These are phyloP conservation scores for Drosophila kanapiae DNA, from an alignment of 1,140 invertebrate genomes.

Conservation along the genomic window DNA sequence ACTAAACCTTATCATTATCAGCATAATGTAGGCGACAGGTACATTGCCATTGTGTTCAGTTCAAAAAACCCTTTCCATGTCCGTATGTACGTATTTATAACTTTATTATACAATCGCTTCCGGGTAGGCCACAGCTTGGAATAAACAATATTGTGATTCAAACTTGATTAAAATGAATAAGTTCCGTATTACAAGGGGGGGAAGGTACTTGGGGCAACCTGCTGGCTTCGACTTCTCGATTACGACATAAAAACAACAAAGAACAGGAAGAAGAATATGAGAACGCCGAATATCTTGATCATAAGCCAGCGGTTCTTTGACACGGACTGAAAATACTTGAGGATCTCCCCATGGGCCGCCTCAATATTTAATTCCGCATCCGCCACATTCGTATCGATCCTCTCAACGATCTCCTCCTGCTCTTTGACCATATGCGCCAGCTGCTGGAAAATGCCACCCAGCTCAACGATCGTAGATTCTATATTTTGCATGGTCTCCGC, in stretches of 20 bases:
- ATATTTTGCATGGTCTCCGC: conserved; percentile 99
- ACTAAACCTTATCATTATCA: conserved; percentile 43
- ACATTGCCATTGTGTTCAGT: background rate
- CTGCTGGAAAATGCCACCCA: conserved; percentile 99
- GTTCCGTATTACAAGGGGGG: conserved; percentile 23
- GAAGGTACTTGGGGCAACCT: conserved; percentile 33
- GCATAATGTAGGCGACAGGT: conserved; percentile 19
- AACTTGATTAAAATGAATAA: conserved; percentile 45
- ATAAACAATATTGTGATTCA: conserved; percentile 45
- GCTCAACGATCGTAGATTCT: conserved; percentile 99
- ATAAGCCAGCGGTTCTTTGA: conserved; percentile 99
- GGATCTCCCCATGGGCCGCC: conserved; percentile 97
- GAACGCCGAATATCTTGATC: conserved; percentile 99
- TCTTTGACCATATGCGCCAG: conserved; percentile 99
- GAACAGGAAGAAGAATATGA: conserved; percentile 99
- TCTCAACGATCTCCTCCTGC: conserved; percentile 99
- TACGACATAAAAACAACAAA: conserved; percentile 98
- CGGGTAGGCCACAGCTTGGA: conserved; percentile 42
- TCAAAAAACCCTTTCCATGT: background rate
- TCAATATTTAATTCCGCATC: conserved; percentile 98
- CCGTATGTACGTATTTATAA: conserved; percentile 61
- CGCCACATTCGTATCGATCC: conserved; percentile 99
- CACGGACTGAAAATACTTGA: conserved; percentile 99
- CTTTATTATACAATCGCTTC: conserved; percentile 69
- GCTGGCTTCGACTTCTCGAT: conserved; percentile 44